These are phyloP conservation scores for Fukomys damarensis DNA, from an alignment of 2,113 vertebrate genomes.

Conservation along the genomic window DNA sequence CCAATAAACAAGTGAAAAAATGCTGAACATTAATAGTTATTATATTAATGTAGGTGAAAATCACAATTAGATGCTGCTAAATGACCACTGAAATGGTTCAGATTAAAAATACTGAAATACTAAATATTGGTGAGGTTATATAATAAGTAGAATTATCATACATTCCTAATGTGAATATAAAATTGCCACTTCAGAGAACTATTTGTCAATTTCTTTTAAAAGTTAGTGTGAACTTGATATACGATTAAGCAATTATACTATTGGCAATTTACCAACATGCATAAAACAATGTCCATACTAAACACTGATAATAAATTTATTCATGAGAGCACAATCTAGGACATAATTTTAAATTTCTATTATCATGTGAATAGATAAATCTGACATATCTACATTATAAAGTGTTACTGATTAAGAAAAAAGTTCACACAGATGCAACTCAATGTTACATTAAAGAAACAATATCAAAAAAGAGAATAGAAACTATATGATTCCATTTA, in stretches of 20 bases:
- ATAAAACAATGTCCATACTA: background rate
- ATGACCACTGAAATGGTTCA: background rate
- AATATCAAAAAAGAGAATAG: background rate
- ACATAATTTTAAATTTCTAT: constrained; percentile 10
- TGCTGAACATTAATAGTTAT: background rate
- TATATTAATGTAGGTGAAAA: background rate
- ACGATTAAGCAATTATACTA: background rate
- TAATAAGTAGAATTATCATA: background rate
- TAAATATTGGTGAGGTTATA: background rate
- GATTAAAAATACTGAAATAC: background rate
- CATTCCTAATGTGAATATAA: background rate
- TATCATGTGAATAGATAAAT: background rate
- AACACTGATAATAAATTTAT: background rate
- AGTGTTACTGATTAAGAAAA: background rate
- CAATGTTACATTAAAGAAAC: background rate
- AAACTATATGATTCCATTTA: background rate
- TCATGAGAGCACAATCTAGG: background rate
- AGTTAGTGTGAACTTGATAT: background rate
- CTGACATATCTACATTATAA: background rate
- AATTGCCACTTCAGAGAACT: constrained; percentile 24
- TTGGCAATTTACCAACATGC: constrained; percentile 12
- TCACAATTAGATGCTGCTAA: background rate
- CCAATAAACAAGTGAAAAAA: background rate
- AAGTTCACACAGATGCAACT: background rate
- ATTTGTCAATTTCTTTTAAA: background rate